Conservation (phyloP, 2,113 vertebrate species). For the Hylia prasina region DNA sequence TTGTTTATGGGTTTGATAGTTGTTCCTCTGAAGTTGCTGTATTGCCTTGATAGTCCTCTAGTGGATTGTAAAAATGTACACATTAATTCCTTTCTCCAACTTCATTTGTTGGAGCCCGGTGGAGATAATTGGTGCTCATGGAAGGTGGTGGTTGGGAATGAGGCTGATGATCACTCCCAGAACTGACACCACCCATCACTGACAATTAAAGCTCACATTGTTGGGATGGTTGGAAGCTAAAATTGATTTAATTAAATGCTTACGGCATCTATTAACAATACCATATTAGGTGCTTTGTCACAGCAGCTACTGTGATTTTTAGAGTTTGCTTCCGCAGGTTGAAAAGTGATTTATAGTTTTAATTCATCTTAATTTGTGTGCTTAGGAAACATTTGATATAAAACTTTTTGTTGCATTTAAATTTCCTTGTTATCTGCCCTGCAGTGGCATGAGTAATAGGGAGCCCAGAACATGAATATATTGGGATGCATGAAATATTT, state of each 20-base stretch:
- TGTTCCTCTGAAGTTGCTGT: background rate
- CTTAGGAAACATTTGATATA: background rate
- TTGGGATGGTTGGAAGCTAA: background rate
- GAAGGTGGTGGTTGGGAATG: background rate
- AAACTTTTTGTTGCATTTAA: conserved; percentile 53
- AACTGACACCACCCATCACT: background rate
- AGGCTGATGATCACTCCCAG: background rate
- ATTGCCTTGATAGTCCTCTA: conserved; percentile 2
- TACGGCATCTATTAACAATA: background rate
- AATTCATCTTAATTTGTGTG: conserved; percentile 55
- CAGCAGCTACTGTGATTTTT: background rate
- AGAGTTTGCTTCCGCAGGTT: background rate
- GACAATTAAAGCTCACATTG: background rate
- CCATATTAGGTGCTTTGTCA: background rate
- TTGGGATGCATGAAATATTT: conserved; percentile 19
- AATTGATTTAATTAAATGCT: background rate
- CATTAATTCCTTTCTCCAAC: background rate
- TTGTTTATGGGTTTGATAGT: background rate
- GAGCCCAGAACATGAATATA: background rate
- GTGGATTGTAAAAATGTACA: background rate
- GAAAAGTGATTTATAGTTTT: conserved; percentile 53
- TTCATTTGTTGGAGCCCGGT: background rate
- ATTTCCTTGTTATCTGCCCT: conserved; percentile 53
- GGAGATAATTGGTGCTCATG: background rate
- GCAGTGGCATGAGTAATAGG: conserved; percentile 16